Percentiles rank a stretch among this genome's conserved stretches.
These are phyloP conservation scores for Microtus californicus DNA, from an alignment of 2,797 vertebrate species.

Conservation along the genomic window DNA sequence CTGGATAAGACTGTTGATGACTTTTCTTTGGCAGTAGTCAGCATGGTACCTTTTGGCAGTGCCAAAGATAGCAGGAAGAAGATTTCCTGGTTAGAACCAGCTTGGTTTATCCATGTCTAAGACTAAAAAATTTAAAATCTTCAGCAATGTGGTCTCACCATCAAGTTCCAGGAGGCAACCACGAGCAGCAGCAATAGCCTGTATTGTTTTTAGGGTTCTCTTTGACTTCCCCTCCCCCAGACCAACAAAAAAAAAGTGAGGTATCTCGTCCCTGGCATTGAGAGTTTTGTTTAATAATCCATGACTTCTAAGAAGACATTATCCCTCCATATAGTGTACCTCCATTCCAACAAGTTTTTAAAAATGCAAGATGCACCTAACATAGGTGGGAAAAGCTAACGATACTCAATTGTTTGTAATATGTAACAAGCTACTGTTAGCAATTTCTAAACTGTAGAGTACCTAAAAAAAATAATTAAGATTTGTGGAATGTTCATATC, in stretches of 20 bases:
- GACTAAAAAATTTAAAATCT: not conserved
- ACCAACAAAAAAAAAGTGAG: not conserved
- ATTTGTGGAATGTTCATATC: not conserved
- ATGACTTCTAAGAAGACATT: not conserved
- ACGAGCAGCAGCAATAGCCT: not conserved
- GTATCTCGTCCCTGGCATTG: not conserved
- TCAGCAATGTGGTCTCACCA: not conserved
- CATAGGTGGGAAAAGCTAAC: slow-evolving; percentile 19
- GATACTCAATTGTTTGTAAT: not conserved
- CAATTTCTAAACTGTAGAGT: slow-evolving; percentile 14
- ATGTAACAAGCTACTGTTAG: slow-evolving; percentile 2
- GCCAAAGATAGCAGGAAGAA: not conserved
- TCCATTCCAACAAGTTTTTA: not conserved
- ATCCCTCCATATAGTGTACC: not conserved
- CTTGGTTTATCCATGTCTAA: not conserved
- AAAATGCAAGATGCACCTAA: not conserved
- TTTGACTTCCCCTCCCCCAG: not conserved
- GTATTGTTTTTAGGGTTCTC: not conserved
- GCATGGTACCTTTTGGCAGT: not conserved
- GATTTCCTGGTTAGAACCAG: too few relatives aligned
- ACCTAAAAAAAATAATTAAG: not conserved
- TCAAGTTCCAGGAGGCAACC: not conserved
- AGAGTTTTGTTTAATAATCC: not conserved
- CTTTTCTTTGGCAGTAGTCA: not conserved
- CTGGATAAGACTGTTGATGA: not conserved